A percentile compares a stretch with the other conserved stretches of the same genome.
Evolutionary conservation across 2,113 vertebrate species (phyloP).

Genomic region (Casuarius casuarius): DNA sequence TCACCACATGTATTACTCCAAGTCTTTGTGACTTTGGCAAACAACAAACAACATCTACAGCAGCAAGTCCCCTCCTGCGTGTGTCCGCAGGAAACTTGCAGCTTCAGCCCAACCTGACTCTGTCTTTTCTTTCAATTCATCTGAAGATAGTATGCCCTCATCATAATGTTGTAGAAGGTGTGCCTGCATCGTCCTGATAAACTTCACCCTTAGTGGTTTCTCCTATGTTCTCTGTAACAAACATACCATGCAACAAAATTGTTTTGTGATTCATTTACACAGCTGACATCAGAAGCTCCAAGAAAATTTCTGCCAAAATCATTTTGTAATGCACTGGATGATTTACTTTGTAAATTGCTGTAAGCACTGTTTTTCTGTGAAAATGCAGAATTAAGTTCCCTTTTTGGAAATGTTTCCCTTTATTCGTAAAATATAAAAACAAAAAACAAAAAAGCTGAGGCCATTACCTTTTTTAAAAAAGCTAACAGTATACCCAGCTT

Average conservation of each 20-base stretch:
- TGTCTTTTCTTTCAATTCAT: neutral
- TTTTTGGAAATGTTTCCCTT: neutral
- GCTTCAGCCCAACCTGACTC: neutral
- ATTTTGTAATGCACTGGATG: neutral
- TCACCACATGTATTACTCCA: neutral
- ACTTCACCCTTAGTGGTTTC: neutral
- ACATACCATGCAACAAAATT: neutral
- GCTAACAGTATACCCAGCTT: fast-evolving
- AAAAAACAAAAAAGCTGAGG: neutral
- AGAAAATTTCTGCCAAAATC: neutral
- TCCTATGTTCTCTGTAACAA: neutral
- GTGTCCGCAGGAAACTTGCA: neutral
- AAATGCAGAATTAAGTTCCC: neutral
- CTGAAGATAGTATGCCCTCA: neutral
- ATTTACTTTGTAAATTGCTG: neutral
- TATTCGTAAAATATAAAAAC: neutral
- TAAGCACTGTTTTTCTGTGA: neutral
- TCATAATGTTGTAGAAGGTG: neutral
- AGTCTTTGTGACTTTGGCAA: neutral
- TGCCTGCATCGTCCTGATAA: neutral
- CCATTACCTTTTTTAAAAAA: neutral
- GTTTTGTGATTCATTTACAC: neutral
- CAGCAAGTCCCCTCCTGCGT: neutral
- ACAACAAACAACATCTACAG: neutral
- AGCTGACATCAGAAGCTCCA: neutral